A percentile compares a stretch with the other conserved stretches of the same genome.
These are phyloP conservation scores for Calycopis cecrops DNA, from an alignment of 1,140 invertebrate genomes.

Conservation along the genomic window DNA sequence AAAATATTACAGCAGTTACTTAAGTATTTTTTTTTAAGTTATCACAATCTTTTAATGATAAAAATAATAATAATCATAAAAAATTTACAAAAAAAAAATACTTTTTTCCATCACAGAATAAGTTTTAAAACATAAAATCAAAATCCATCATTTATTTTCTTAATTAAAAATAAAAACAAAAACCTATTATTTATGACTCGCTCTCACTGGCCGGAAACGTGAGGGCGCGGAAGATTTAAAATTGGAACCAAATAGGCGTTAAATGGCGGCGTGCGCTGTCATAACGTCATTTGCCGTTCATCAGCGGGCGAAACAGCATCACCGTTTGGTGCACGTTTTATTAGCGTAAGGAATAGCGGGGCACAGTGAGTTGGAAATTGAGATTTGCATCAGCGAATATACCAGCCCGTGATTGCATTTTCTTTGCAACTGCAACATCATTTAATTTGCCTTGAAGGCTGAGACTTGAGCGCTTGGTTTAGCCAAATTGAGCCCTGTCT, in stretches of 20 bases:
- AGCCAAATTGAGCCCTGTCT: constrained; percentile 41
- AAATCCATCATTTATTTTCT: background rate
- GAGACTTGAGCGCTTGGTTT: constrained; percentile 42
- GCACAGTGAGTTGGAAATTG: constrained; percentile 66
- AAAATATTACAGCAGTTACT: too few species aligned
- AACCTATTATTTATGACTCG: constrained; percentile 60
- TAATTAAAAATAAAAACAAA: constrained; percentile 41
- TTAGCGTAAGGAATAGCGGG: constrained; percentile 73
- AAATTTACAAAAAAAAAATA: too few species aligned
- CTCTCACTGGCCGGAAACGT: constrained; percentile 55
- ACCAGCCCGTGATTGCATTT: constrained; percentile 68
- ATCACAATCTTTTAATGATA: too few species aligned
- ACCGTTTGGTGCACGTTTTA: constrained; percentile 70
- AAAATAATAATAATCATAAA: too few species aligned
- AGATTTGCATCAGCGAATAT: constrained; percentile 66
- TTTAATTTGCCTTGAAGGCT: constrained; percentile 59
- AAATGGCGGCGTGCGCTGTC: constrained; percentile 72
- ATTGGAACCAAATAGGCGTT: constrained; percentile 75
- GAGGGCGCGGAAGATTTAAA: constrained; percentile 65
- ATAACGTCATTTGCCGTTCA: constrained; percentile 73
- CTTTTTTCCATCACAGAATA: too few species aligned
- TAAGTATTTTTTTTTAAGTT: too few species aligned
- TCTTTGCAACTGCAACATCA: constrained; percentile 66
- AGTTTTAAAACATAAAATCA: background rate
- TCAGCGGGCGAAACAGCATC: constrained; percentile 69